These are phyloP conservation scores for Siniperca undulata DNA, from an alignment of 2,797 vertebrate genomes.

Conservation along the genomic window DNA sequence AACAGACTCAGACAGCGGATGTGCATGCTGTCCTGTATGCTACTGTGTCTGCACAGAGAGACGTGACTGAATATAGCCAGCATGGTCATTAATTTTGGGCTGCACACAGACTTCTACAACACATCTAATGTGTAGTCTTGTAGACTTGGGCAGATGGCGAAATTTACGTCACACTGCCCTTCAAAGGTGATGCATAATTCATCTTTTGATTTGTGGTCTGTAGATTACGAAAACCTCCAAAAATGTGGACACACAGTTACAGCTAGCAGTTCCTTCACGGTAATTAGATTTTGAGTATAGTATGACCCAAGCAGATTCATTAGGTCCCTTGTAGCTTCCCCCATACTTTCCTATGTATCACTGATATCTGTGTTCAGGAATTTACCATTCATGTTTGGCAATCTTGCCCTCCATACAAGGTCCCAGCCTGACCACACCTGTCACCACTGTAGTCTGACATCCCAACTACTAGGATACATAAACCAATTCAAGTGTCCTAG, in stretches of 20 bases:
- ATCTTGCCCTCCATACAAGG: slow-evolving; percentile 9
- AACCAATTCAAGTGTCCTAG: not conserved
- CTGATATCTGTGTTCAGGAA: slow-evolving; percentile 3
- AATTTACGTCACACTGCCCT: not conserved
- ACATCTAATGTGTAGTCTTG: not conserved
- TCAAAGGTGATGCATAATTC: too few relatives aligned
- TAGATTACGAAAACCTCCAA: too few relatives aligned
- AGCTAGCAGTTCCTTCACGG: not conserved
- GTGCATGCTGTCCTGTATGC: not conserved
- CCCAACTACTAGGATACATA: not conserved
- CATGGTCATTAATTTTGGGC: not conserved
- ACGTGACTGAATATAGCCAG: not conserved
- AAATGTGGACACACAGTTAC: too few relatives aligned
- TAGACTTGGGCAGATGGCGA: not conserved
- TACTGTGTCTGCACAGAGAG: not conserved
- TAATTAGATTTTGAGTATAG: not conserved
- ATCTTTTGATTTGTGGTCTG: too few relatives aligned
- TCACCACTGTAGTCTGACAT: not conserved
- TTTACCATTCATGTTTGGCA: not conserved
- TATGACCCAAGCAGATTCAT: not conserved
- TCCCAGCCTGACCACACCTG: not conserved
- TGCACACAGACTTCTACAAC: not conserved
- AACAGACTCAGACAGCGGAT: not conserved
- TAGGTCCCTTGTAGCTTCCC: not conserved
- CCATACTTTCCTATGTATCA: not conserved